Conservation (phyloP, 2,797 vertebrate genomes). For the Neoniphon sammara region DNA sequence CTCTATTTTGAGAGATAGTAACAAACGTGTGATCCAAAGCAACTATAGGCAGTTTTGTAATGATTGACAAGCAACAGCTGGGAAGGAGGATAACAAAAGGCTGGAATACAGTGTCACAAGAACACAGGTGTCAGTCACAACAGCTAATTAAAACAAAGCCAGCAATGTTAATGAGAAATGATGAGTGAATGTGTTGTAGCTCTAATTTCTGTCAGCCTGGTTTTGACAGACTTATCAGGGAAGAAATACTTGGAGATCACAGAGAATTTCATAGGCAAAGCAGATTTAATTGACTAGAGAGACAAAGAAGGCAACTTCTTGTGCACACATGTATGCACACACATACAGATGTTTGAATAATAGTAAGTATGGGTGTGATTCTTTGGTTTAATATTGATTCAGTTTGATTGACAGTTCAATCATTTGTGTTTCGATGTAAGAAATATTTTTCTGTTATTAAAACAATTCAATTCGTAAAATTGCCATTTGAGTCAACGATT, state of each 20-base stretch:
- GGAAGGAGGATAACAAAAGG: constrained; percentile 63
- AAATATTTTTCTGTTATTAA: too few species aligned
- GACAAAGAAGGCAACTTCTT: not conserved
- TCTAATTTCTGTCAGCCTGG: constrained; percentile 57
- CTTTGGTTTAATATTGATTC: too few species aligned
- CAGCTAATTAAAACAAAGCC: constrained; percentile 72
- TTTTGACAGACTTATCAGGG: constrained; percentile 59
- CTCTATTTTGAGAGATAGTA: constrained; percentile 46
- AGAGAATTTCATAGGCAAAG: constrained; percentile 26
- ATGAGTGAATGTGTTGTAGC: constrained; percentile 51
- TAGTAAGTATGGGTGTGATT: not conserved
- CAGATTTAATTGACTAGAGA: constrained; percentile 14
- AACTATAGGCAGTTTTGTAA: constrained; percentile 43
- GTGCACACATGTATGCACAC: not conserved
- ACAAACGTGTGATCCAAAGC: not conserved
- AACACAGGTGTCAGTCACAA: constrained; percentile 68
- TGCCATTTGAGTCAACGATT: too few species aligned
- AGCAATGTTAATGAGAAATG: constrained; percentile 68
- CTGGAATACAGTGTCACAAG: constrained; percentile 48
- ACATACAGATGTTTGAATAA: not conserved
- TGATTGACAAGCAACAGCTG: constrained; percentile 74
- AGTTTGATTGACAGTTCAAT: too few species aligned
- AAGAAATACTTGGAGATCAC: constrained; percentile 39
- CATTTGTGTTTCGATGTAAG: too few species aligned
- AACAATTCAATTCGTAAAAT: too few species aligned